Base-by-base conservation (phyloP, 2,888 invertebrate genomes). In the Phaedon cochleariae region DNA sequence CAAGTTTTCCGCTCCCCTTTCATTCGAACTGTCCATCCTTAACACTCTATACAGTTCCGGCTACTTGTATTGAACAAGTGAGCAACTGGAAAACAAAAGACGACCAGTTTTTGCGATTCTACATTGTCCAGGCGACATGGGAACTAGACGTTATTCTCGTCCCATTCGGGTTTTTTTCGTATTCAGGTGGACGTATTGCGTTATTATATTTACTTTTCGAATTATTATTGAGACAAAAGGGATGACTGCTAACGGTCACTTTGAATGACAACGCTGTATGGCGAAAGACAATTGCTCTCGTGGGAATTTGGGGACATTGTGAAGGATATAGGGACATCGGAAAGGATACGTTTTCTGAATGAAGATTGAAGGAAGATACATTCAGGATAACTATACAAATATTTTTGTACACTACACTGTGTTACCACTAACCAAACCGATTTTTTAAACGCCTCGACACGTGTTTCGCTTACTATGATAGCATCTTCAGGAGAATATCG, bases 91-190 rank as follows among this genome's bases (percentile, higher is more conserved):
- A 67, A 67, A 70, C 70, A 70, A 70, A 70, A 54, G 61, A 64
- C 61, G 68, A 58, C 70, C 65, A 70, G 68, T 70, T 70, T 70
- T 70, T 70, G 68, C 64, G 63, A 68, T 58, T 60, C 31, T 55
- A 58, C 51, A 68, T 70, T 70, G 68, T 70, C 58, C 62, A 29
- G 58, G 37, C 61, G 68, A 67, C 70, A 67, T 70, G 70, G 70
- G 70, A 70, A 70, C 68, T 64, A 53, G 46, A 48, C 45, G 59
- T 63, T 41, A 65, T 67, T 68, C 63, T 62, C 57, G 48, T 68
- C 41, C 55, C 37, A 21, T 37, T 18, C 52, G 18, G 21, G 34
- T 55, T 37, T 41, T 21, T 55, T 41, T 22, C n/a, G 12, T 7
- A 18, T 45, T 57, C 57, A 57, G 57, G 57, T 57, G 57, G 29